Evolutionary conservation across 2,888 invertebrate genomes (phyloP), one percentile per base, ranked within the genome.

Genomic region (Lasioglossum leucozonium): DNA sequence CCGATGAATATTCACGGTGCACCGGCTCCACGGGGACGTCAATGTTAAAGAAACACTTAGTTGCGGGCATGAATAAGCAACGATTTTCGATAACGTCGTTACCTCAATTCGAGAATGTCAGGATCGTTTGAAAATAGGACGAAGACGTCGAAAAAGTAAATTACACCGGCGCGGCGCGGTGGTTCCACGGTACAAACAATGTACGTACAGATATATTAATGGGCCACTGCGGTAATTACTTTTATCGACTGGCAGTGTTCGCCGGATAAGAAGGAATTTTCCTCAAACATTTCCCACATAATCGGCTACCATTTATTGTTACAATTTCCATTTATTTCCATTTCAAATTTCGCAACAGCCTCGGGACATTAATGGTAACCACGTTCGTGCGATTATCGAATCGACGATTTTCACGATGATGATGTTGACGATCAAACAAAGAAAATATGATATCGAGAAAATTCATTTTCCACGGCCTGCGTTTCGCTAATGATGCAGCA

Each of bases 201-300:
- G n/a, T n/a, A 55, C 8, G 34, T 34, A 34, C 3, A 34, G 1
- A 3, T 34, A 34, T 3, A 18, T 18, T 62, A 18, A 62, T 30
- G 18, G 18, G 8, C 30, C 8, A 18, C 8, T 18, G 18, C 11
- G 11, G 4, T 11, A 4, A n/a, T n/a, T 44, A 44, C 16, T 16
- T 55, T 55, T 10, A 11, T n/a, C 11, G 10, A 1, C 11, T 55
- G 4, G 4, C 22, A 11, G 11, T 11, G n/a, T 55, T 11, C 55
- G 0, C 55, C 4, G n/a, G 1, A 0, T 10, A 11, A 0, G 4
- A 4, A 11, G n/a, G 22, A 8, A n/a, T n/a, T n/a, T 11, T n/a
- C 16, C 16, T 44, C 44, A 2, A 44, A 44, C 44, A 16, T 44
- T 44, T 44, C 4, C 11, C 11, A n/a, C 55, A 22, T n/a, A n/a